Percentiles rank a stretch among this genome's conserved stretches.
Conservation (phyloP, 2,113 vertebrate genomes). For the Rhinolophus sinicus region DNA sequence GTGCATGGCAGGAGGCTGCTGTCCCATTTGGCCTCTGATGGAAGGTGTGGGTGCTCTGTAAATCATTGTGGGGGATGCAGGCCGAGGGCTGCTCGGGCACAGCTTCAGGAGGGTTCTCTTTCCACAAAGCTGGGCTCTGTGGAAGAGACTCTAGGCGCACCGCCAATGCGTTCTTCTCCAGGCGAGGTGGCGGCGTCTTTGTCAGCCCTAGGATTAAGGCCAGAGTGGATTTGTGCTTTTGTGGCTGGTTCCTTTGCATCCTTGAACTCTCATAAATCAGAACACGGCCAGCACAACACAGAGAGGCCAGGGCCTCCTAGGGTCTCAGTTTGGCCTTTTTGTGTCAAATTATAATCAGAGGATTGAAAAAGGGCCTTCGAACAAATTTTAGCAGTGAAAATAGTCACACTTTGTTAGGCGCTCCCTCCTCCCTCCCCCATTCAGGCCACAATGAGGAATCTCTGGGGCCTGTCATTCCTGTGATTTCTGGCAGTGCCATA, state of each 20-base stretch:
- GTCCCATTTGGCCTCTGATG: slow-evolving; percentile 67
- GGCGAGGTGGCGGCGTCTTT: not conserved
- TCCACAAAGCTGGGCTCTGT: not conserved
- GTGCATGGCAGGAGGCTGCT: slow-evolving; percentile 63
- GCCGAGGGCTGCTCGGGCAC: not conserved
- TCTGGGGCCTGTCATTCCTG: not conserved
- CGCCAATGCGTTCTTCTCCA: accelerated
- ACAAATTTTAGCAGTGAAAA: not conserved
- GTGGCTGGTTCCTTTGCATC: not conserved
- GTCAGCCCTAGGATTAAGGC: not conserved
- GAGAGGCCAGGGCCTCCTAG: not conserved
- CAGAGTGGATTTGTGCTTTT: not conserved
- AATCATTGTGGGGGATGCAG: slow-evolving; percentile 48
- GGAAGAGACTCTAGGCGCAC: not conserved
- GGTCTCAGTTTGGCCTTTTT: not conserved
- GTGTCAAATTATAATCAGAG: slow-evolving; percentile 43
- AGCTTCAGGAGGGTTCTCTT: not conserved
- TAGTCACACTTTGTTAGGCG: not conserved
- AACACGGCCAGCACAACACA: not conserved
- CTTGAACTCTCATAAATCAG: slow-evolving; percentile 37
- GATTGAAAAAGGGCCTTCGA: not conserved
- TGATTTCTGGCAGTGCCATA: not conserved
- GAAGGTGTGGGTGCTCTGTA: slow-evolving; percentile 66
- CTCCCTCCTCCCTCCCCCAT: too few species aligned
- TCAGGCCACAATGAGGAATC: not conserved